Percentiles rank a stretch among this genome's conserved stretches.
Conservation (phyloP, 1,140 invertebrate genomes). For the Tetramorium alpestre region DNA sequence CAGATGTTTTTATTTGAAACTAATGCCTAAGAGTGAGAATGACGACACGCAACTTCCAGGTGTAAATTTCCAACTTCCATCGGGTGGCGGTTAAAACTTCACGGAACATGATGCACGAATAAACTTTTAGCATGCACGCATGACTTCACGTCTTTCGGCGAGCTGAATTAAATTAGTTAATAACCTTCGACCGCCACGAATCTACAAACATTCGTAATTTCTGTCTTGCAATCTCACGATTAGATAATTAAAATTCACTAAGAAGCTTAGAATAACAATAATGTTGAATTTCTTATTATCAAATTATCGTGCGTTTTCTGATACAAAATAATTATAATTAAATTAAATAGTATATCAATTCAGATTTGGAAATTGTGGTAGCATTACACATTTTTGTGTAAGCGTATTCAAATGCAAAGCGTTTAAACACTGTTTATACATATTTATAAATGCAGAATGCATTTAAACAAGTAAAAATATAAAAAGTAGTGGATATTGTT, state of each 20-base stretch:
- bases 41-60: constrained; percentile 11
- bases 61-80: constrained; percentile 41
- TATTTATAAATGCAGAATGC: background rate
- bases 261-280: background rate
- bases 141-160: constrained; percentile 6
- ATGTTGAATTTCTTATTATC: background rate
- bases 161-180: constrained; percentile 30
- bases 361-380: background rate
- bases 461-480: background rate
- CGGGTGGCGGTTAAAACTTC: constrained; percentile 14
- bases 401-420: background rate
- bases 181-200: constrained; percentile 29
- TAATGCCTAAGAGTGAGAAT: constrained; percentile 9
- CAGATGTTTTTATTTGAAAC: background rate
- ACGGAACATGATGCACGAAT: background rate
- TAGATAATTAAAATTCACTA: constrained; percentile 17
- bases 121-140: constrained; percentile 41
- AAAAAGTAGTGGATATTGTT: background rate
- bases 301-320: background rate
- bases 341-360: background rate
- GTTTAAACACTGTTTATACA: background rate
- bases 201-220: constrained; percentile 33
- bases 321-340: background rate
- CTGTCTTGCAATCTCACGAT: constrained; percentile 3
- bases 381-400: background rate